Base-by-base conservation (phyloP, 2,888 invertebrate species). In the Polydrusus pterygomalis region DNA sequence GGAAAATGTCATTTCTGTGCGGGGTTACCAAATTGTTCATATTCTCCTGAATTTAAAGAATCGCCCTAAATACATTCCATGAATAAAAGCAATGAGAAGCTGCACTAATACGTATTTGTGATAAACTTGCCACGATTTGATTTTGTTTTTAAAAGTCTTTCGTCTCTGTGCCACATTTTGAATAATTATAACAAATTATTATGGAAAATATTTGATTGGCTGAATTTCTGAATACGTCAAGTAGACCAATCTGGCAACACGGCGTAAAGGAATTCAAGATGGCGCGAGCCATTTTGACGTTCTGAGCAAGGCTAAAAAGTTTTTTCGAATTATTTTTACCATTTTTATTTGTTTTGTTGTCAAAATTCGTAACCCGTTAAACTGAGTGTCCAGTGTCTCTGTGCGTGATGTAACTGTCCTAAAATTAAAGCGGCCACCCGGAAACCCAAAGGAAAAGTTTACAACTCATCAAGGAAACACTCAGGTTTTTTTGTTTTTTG, bases 221-320 rank as follows among this genome's bases (percentile, higher is more conserved):
- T 25, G 1, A 25, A 25, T 25, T n/a, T n/a, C n/a, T n/a, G n/a
- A 25, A 25, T 25, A 25, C 1, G 1, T 25, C 5, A 1, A 25
- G 25, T 25, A 25, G 30, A n/a, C 2, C n/a, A 17, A 67, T 54
- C 18, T 60, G 73, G 67, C 73, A 73, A 73, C 60, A 11, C 34
- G 2, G 49, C 47, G 17, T n/a, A 54, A 38, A 60, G 34, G 43
- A 71, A 85, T 86, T 83, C 86, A 87, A 87, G 84, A 87, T 87
- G 87, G 87, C 87, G 82, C 81, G 80, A 82, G 86, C 85, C 85
- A 87, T 84, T 85, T 86, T 86, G 86, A 86, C 83, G 84, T 84
- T 83, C 79, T 86, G 82, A 84, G 81, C 65, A 60, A 60, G 78
- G 78, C 79, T 80, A 79, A 80, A 79, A 80, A 80, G 79, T 82